Evolutionary conservation across 2,888 invertebrate species (phyloP).

Genomic region (Lacanobia wlatinum): DNA sequence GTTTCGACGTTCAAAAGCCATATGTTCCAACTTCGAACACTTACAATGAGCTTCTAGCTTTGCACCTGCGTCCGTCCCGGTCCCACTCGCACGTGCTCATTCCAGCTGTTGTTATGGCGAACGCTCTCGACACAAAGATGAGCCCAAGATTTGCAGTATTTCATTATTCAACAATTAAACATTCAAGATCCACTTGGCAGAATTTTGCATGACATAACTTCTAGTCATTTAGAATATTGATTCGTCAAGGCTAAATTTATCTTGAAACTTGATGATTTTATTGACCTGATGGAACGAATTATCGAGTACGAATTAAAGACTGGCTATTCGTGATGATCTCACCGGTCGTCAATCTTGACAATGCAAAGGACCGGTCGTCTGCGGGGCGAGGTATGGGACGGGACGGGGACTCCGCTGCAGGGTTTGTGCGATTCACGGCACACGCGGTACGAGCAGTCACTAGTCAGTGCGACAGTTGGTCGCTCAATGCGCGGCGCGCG

Average conservation of each 20-base stretch:
- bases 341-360: conserved; percentile 89
- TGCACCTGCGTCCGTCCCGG: conserved; percentile 89
- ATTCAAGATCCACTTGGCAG: conserved; percentile 30
- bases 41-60: conserved; percentile 77
- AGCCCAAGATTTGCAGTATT: conserved; percentile 57
- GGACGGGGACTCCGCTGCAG: conserved; percentile 82
- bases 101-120: conserved; percentile 70
- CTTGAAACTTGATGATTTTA: conserved; percentile 54
- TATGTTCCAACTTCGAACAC: conserved; percentile 75
- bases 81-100: conserved; percentile 86
- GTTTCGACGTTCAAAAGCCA: conserved; percentile 72
- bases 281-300: conserved; percentile 64
- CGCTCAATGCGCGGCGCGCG: conserved; percentile 88
- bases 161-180: conserved; percentile 31
- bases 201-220: conserved; percentile 6
- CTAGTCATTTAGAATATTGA: conserved; percentile 22
- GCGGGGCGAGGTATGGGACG: conserved; percentile 78
- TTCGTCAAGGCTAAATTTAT: conserved; percentile 31
- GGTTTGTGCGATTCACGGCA: conserved; percentile 87
- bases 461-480: conserved; percentile 85
- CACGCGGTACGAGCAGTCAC: conserved; percentile 79
- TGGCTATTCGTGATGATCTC: conserved; percentile 87
- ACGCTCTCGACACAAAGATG: conserved; percentile 60
- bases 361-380: conserved; percentile 88
- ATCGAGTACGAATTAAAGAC: conserved; percentile 80